phyloP scores from a whole-genome alignment of 2,113 vertebrate species.

The Platysternon megacephalum region DNA sequence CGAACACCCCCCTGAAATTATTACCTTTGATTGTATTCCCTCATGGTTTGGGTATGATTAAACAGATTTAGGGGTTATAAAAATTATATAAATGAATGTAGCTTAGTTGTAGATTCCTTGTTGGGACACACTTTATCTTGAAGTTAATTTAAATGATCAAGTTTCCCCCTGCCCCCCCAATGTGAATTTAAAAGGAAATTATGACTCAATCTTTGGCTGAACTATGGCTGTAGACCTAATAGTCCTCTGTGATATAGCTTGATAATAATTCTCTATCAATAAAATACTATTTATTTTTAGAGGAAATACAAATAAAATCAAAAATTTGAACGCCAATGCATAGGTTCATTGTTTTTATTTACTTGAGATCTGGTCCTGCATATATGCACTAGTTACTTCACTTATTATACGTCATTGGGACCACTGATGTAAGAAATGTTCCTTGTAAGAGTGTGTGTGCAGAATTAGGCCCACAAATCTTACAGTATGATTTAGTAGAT shows the following conservation, averaged over 20 bases:
- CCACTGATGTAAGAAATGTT: background rate
- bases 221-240: background rate
- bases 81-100: background rate
- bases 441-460: background rate
- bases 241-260: background rate
- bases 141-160: background rate
- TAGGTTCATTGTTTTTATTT: background rate
- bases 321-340: background rate
- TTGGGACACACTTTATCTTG: background rate
- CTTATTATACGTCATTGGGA: background rate
- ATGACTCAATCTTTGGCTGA: rapidly evolving
- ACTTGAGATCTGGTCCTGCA: background rate
- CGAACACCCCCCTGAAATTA: background rate
- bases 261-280: background rate
- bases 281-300: background rate
- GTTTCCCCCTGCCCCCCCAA: background rate
- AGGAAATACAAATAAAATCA: background rate
- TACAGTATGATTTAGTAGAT: rapidly evolving
- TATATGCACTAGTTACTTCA: background rate
- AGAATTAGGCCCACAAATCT: background rate
- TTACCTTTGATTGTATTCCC: background rate
- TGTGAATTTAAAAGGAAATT: background rate
- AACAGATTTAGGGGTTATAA: background rate
- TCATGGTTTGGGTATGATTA: background rate
- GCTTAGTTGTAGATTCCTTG: background rate